Conservation (phyloP, 2,797 vertebrate genomes). For the Geranospiza caerulescens region DNA sequence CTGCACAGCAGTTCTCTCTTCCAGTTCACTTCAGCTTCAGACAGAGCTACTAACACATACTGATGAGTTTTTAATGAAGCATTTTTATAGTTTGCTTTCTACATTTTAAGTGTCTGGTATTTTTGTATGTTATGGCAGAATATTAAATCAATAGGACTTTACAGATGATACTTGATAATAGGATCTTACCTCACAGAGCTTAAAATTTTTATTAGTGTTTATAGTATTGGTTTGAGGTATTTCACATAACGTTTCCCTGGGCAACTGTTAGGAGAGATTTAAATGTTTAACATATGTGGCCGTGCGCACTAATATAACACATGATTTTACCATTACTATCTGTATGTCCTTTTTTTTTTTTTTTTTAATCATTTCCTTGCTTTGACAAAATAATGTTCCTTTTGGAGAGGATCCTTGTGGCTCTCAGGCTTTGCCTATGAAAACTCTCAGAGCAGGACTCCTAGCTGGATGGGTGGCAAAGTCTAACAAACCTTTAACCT, state of each 20-base stretch:
- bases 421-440: background rate
- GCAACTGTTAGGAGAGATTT: constrained; percentile 25
- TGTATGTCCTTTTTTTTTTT: background rate
- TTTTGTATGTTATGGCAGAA: background rate
- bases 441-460: background rate
- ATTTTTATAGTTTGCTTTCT: background rate
- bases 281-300: constrained; percentile 48
- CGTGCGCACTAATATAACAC: background rate
- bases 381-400: background rate
- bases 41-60: background rate
- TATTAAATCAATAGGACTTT: background rate
- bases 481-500: background rate
- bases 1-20: background rate
- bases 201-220: constrained; percentile 44
- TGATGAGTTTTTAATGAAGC: background rate
- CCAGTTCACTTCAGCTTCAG: background rate
- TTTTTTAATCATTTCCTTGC: background rate
- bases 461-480: background rate
- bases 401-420: background rate
- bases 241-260: constrained; percentile 23
- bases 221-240: constrained; percentile 37
- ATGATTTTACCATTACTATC: constrained; percentile 26
- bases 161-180: constrained; percentile 20
- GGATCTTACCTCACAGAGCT: background rate
- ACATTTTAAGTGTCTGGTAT: background rate